phyloP scores from a whole-genome alignment of 2,888 invertebrate species.

The Drosophila mimetica region DNA sequence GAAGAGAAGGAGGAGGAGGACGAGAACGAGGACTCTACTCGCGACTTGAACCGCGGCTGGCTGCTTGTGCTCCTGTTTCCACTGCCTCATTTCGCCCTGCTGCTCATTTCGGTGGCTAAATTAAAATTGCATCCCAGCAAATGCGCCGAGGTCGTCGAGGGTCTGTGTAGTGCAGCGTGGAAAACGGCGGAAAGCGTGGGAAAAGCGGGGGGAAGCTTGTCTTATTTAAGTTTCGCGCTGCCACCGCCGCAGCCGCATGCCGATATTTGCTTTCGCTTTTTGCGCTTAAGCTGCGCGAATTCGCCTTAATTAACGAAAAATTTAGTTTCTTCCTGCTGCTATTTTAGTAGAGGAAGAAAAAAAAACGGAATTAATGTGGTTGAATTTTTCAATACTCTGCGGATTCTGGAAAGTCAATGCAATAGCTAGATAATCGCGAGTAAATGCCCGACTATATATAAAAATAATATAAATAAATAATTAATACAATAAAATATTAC shows the following conservation, averaged over 20 bases:
- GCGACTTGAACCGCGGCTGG: slow-evolving; percentile 18
- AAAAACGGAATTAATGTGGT: background rate
- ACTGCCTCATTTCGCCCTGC: slow-evolving; percentile 31
- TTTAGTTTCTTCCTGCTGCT: slow-evolving; percentile 6
- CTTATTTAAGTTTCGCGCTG: slow-evolving; percentile 39
- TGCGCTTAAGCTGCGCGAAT: slow-evolving; percentile 30
- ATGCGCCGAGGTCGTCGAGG: slow-evolving; percentile 42
- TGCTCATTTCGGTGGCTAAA: slow-evolving; percentile 65
- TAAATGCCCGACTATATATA: no score
- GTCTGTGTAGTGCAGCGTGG: slow-evolving; percentile 21
- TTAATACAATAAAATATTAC: no score
- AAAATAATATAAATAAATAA: no score
- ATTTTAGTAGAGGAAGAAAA: background rate
- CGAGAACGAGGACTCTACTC: slow-evolving; percentile 3
- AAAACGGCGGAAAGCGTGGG: background rate
- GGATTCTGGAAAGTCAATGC: no score
- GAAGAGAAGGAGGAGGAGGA: slow-evolving; percentile 10
- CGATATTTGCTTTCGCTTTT: slow-evolving; percentile 46
- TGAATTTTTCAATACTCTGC: background rate
- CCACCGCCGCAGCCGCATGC: slow-evolving; percentile 25
- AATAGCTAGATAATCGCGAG: no score
- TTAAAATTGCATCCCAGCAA: slow-evolving; percentile 74
- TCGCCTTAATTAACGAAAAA: slow-evolving; percentile 38
- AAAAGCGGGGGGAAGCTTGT: slow-evolving; percentile 11
- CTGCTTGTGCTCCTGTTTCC: background rate